Percentiles rank a stretch among this genome's conserved stretches.
Conservation (phyloP, 2,888 invertebrate species). For the Trileptium ribeirensis region DNA sequence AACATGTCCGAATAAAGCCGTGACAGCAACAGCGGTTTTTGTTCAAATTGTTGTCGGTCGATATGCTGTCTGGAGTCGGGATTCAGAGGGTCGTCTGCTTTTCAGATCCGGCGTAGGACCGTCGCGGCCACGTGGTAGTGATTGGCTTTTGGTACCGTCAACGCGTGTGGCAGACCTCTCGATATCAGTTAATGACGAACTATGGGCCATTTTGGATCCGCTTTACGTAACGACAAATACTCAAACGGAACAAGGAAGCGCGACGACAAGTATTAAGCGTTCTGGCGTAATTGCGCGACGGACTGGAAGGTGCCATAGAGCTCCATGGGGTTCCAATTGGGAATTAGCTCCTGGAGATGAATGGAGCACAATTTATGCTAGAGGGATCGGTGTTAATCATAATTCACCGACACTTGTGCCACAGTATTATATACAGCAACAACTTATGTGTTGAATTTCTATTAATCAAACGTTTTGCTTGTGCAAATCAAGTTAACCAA, state of each 20-base stretch:
- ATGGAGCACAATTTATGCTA: background rate
- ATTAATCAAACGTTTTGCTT: no score
- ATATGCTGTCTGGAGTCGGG: background rate
- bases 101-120: background rate
- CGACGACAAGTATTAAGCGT: background rate
- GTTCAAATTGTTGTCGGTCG: background rate
- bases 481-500: no score
- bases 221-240: background rate
- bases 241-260: background rate
- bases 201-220: constrained; percentile 8
- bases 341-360: background rate
- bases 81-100: background rate
- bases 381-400: no score
- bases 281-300: background rate
- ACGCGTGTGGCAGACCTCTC: background rate
- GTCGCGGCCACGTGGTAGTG: background rate
- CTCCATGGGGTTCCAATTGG: constrained; percentile 10
- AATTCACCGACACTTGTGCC: no score
- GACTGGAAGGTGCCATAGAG: background rate
- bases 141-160: background rate
- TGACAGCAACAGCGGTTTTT: background rate
- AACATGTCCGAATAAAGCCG: background rate
- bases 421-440: no score
- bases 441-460: no score
- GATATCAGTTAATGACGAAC: no score